Base-by-base conservation (phyloP, 2,797 vertebrate species). In the Manis pentadactyla region DNA sequence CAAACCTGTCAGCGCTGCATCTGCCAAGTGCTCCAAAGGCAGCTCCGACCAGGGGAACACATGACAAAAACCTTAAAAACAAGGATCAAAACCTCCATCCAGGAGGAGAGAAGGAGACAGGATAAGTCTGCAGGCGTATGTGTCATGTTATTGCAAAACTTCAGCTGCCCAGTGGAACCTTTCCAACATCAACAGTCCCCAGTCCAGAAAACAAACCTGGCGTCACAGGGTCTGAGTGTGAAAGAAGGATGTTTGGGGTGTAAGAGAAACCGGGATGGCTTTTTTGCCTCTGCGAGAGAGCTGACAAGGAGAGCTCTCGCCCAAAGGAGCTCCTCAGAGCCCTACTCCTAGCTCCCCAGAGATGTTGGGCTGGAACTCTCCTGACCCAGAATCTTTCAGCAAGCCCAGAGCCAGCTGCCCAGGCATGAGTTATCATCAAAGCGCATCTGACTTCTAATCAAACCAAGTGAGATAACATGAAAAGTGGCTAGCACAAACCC, bases 171-270 rank as follows among this genome's bases (percentile, higher is more conserved):
- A 63, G 73, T 96, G 97, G 97, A 98, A 78, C 81, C 64, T 71
- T 93, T 97, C 97, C 97, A 98, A 97, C 55, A 85, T 88, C 98
- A 98, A 97, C 93, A 97, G 95, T 97, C 91, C 66, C 63, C 92
- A 96, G 89, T 93, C 97, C 97, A 98, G 96, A 97, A 97, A 90
- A 96, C 95, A 96, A 97, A 98, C 93, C 96, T 95, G 97, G 98
- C 96, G 96, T 97, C 96, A 95, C 85, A 95, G 95, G 96, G 98
- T 97, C 97, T 98, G 96, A 97, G 90, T 92, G 87, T 97, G 97
- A 96, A 98, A 97, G 95, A 97, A 88, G 93, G 91, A 96, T 95
- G 79, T 93, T 93, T 96, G 75, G 93, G 94, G 93, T 93, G 21
- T 96, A 96, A 96, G 73, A 93, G 95, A 96, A 96, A 82, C 73